Base-by-base conservation (phyloP, 2,113 vertebrate genomes). In the Atrichornis clamosus region DNA sequence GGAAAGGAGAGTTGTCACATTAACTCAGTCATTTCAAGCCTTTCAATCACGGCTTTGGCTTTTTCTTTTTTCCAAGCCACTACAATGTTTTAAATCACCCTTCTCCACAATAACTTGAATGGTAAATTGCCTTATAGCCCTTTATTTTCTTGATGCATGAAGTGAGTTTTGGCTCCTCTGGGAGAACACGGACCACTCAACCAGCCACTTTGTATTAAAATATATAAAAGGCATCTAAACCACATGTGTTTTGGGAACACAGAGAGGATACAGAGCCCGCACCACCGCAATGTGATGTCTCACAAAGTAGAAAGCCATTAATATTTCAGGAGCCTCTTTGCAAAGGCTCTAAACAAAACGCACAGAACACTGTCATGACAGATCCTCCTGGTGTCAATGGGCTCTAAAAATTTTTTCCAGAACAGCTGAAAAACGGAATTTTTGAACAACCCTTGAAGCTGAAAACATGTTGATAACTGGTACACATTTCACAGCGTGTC, bases 191-290 rank as follows among this genome's bases (percentile, higher is more conserved):
- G 73, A 93, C 72, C 88, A 93, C 88, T 95, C 87, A 96, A 84
- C 21, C 95, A 96, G 59, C 63, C 95, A 95, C 79, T 96, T 23
- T 81, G 75, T 77, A 90, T 94, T 94, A 86, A 86, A 94, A 96
- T 72, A 86, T 27, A 92, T 50, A 82, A 90, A 92, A 95, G 56
- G 63, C 64, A 55, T 81, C 60, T 92, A 86, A 95, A 90, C 37
- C 95, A 91, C 81, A 18, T 13, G 72, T 78, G 88, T 68, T 94
- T 92, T 56, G 65, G 80, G 60, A 95, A 68, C 69, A 67, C 1
- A 24, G 79, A 78, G 49, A 84, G 62, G 76, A 89, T 44, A 86
- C 12, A 20, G 28, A 84, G 83, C 78, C 65, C 10, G 4, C 23
- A n/a, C 73, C 15, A 72, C 64, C 0, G 1, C 53, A 62, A 20